These are phyloP conservation scores for Catamblyrhynchus diadema DNA, from an alignment of 2,797 vertebrate species.

Conservation along the genomic window DNA sequence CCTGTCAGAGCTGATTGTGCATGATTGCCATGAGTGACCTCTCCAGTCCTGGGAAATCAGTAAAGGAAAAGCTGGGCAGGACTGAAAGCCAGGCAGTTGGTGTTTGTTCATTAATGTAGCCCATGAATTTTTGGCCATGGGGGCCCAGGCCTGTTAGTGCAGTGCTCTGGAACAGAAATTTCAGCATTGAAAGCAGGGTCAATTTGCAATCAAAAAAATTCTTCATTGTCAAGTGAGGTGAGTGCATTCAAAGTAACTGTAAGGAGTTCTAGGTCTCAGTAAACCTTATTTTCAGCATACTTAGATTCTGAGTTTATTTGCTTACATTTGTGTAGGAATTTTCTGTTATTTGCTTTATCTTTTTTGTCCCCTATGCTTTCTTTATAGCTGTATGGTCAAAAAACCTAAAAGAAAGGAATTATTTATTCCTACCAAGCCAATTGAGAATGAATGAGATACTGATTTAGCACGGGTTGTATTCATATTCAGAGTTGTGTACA, in stretches of 20 bases:
- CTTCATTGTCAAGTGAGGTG: neutral
- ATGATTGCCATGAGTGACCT: neutral
- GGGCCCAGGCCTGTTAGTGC: neutral
- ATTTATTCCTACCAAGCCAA: neutral
- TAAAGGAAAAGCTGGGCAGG: neutral
- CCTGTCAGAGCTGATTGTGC: neutral
- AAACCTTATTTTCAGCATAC: neutral
- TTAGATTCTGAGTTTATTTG: neutral
- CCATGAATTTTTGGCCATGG: neutral
- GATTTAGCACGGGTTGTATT: neutral
- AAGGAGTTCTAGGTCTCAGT: neutral
- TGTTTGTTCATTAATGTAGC: neutral
- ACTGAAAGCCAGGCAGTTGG: neutral
- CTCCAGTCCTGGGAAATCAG: neutral
- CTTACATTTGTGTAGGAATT: neutral
- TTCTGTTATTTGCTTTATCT: neutral
- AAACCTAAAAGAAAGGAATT: neutral
- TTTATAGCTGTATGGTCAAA: neutral
- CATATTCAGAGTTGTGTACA: accelerated
- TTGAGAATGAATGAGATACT: neutral
- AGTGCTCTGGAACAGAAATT: neutral
- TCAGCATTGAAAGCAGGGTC: neutral
- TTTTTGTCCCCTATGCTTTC: neutral
- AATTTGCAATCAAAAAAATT: neutral
- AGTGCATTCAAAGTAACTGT: neutral